phyloP scores from a whole-genome alignment of 2,113 vertebrate species.

The Cacatua alba region DNA sequence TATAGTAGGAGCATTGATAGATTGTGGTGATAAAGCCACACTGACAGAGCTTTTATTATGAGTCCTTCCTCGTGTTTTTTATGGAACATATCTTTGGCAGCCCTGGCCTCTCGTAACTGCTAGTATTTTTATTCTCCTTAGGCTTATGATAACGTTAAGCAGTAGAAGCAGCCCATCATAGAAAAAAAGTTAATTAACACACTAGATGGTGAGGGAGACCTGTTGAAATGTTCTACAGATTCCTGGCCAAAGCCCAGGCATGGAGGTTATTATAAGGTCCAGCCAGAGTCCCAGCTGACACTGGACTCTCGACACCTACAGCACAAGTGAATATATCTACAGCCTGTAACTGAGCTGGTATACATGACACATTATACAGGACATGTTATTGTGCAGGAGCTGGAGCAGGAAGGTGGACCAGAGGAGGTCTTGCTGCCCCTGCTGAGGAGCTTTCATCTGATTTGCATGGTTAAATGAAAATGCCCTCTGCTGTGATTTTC shows the following conservation, averaged over 20 bases:
- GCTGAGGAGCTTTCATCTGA: background rate
- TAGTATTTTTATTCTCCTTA: background rate
- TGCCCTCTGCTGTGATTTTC: background rate
- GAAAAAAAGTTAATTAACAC: conserved; percentile 48
- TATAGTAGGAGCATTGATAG: background rate
- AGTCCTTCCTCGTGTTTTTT: background rate
- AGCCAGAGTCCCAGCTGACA: background rate
- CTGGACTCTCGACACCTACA: accelerated
- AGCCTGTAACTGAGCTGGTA: background rate
- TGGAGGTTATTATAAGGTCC: background rate
- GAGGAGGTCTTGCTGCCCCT: background rate
- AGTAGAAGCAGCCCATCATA: background rate
- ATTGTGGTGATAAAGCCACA: background rate
- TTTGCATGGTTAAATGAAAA: background rate
- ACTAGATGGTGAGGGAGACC: conserved; percentile 13
- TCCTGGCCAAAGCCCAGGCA: conserved; percentile 12
- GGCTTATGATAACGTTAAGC: background rate
- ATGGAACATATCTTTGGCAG: background rate
- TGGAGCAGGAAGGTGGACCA: background rate
- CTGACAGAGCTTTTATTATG: background rate
- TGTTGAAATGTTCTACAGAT: conserved; percentile 31
- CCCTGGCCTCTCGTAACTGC: background rate
- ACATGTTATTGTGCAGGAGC: background rate
- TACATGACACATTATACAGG: accelerated
- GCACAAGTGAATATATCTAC: accelerated